Evolutionary conservation across 2,888 invertebrate genomes (phyloP), one percentile per base, ranked within the genome.

Genomic region (Drosophila suboccidentalis): DNA sequence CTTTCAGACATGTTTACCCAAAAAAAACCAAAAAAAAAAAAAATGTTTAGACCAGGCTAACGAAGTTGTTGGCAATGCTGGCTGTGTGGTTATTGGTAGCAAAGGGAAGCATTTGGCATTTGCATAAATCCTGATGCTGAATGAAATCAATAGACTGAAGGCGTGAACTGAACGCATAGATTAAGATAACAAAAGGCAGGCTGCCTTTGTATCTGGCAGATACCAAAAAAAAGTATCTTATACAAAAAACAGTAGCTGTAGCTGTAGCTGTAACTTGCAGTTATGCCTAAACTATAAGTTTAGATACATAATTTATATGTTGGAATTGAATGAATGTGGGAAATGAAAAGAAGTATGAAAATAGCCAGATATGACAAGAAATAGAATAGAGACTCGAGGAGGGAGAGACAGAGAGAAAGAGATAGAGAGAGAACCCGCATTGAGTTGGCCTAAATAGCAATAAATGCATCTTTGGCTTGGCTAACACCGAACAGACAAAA

Each of bases 401-500:
- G 49, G 17, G 41, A 13, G 5, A 46, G 32, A 4, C 13, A 2
- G 13, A 5, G 32, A 10, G n/a, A 32, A 10, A 4, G 15, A 22
- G 36, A 32, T 22, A 2, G 19, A 50, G 34, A 15, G 59, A 72
- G 73, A 76, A 59, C 61, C 69, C 65, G 71, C 74, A 72, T 75
- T 47, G 71, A 73, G 54, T 79, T 83, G 82, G 82, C 80, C 82
- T 83, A 75, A 80, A 83, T 82, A 76, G 63, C 69, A 50, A 50
- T 57, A 46, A 41, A 58, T 49, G 60, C 68, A 60, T 46, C 68
- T 57, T 71, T 63, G 68, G 46, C 71, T 59, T 71, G 58, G 59
- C 44, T 54, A 50, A 49, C 74, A 46, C 63, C 63, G 26, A 26
- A 26, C 26, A 26, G 26, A 26, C 26, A 26, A 26, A 55, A 46